A percentile compares a stretch with the other conserved stretches of the same genome.
Conservation (phyloP, 2,888 invertebrate genomes). For the Pammene aurita region DNA sequence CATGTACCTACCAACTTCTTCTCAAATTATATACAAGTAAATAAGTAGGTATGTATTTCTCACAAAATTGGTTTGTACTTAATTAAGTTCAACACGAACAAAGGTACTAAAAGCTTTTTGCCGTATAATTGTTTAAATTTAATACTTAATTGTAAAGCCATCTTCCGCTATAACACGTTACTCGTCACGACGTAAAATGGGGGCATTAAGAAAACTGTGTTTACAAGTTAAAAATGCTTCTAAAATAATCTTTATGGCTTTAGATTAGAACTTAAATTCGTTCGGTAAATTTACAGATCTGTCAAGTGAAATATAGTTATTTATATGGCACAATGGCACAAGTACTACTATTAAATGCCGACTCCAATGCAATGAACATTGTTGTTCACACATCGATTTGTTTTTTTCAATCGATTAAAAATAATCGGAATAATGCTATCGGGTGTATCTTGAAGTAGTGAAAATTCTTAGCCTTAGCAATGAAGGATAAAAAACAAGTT, state of each 20-base stretch:
- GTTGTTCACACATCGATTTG: constrained; percentile 23
- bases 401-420: constrained; percentile 28
- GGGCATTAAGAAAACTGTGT: constrained; percentile 8
- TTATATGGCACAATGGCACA: constrained; percentile 38
- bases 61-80: constrained; percentile 22
- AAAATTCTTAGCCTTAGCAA: not conserved
- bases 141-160: constrained; percentile 31
- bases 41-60: constrained; percentile 1
- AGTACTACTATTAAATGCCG: constrained; percentile 17
- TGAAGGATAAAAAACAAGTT: no score
- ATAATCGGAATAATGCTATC: constrained; percentile 11
- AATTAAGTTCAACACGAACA: not conserved
- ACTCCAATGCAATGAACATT: constrained; percentile 21
- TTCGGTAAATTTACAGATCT: not conserved
- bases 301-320: constrained; percentile 29
- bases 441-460: not conserved
- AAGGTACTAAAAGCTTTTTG: constrained; percentile 28
- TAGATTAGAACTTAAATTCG: not conserved
- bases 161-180: constrained; percentile 30
- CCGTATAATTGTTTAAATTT: constrained; percentile 30
- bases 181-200: constrained; percentile 14
- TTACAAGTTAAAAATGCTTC: not conserved
- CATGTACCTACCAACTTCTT: not conserved
- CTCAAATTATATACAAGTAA: not conserved
- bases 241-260: not conserved